Evolutionary conservation across 2,797 vertebrate species (phyloP).

Genomic region (Chelidonichthys spinosus): DNA sequence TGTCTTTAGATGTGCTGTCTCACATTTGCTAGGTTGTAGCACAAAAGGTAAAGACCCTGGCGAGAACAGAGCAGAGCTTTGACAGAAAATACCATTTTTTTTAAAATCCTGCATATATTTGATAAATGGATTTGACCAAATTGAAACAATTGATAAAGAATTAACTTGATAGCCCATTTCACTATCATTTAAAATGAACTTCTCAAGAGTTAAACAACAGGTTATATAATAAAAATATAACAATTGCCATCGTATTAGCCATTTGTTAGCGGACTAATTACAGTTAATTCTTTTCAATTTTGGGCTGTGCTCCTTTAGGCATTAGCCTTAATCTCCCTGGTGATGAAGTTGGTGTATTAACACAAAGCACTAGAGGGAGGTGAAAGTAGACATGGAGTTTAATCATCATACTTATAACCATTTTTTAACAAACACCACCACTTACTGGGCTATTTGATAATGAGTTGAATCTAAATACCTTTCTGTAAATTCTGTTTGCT

Average conservation of each 20-base stretch:
- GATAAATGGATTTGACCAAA: slow-evolving; percentile 59
- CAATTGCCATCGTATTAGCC: slow-evolving; percentile 80
- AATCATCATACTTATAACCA: slow-evolving; percentile 64
- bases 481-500: slow-evolving; percentile 34
- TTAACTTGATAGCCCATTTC: slow-evolving; percentile 49
- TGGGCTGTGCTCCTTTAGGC: slow-evolving; percentile 81
- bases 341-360: slow-evolving; percentile 81
- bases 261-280: slow-evolving; percentile 84
- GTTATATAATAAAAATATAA: slow-evolving; percentile 76
- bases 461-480: slow-evolving; percentile 41
- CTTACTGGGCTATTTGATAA: slow-evolving; percentile 52
- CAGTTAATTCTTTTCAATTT: slow-evolving; percentile 85
- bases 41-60: slow-evolving; percentile 63
- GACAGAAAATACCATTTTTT: slow-evolving; percentile 57
- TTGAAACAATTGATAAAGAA: slow-evolving; percentile 67
- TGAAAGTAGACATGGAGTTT: slow-evolving; percentile 75
- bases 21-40: slow-evolving; percentile 56
- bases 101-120: slow-evolving; percentile 48
- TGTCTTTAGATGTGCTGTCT: slow-evolving; percentile 56
- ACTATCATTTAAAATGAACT: slow-evolving; percentile 62
- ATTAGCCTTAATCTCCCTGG: slow-evolving; percentile 84
- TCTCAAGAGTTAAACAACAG: slow-evolving; percentile 77
- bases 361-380: slow-evolving; percentile 64
- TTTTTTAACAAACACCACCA: slow-evolving; percentile 63
- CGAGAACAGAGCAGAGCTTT: slow-evolving; percentile 51